Conservation (phyloP, 2,888 invertebrate genomes). For the Byasa hedistus region DNA sequence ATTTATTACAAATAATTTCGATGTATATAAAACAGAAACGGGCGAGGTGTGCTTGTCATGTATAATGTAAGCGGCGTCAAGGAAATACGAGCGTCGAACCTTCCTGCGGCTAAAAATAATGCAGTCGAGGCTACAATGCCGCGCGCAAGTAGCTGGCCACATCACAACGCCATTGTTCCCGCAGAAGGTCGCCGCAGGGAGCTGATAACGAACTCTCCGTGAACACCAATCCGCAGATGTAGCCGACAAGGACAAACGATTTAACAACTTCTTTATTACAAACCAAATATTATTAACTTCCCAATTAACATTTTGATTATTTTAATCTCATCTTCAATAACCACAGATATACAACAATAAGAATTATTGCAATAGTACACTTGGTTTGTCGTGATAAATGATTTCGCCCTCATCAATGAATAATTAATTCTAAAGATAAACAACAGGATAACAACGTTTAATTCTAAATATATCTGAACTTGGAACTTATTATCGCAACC, state of each 20-base stretch:
- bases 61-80: constrained; percentile 59
- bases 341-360: no score
- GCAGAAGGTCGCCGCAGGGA: constrained; percentile 47
- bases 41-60: constrained; percentile 31
- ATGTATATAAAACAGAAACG: neutral
- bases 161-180: constrained; percentile 49
- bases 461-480: no score
- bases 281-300: neutral
- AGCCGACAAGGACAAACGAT: constrained; percentile 15
- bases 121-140: constrained; percentile 72
- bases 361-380: no score
- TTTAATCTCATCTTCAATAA: no score
- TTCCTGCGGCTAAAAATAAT: constrained; percentile 74
- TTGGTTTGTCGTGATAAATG: no score
- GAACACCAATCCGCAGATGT: constrained; percentile 14
- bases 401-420: no score
- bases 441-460: no score
- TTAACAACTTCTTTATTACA: neutral
- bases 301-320: no score
- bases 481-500: no score
- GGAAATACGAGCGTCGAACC: constrained; percentile 69
- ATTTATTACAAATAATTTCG: neutral
- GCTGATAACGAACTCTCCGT: constrained; percentile 40
- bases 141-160: constrained; percentile 39
- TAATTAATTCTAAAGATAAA: no score